phyloP scores from a whole-genome alignment of 2,797 vertebrate genomes.

The Spatula clypeata region DNA sequence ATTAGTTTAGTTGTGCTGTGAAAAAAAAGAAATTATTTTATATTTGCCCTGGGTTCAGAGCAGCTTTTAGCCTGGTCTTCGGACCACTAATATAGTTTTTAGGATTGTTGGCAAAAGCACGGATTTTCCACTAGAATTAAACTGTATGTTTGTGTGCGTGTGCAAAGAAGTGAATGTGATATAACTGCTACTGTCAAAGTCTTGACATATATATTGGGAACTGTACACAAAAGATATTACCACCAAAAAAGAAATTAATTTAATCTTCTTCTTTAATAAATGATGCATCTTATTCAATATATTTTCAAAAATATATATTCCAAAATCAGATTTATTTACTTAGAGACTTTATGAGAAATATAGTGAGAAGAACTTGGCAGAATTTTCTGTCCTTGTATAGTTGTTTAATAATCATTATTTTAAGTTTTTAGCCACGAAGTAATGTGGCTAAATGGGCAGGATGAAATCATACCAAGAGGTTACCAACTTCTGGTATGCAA shows the following conservation, averaged over 20 bases:
- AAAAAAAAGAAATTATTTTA: constrained; percentile 61
- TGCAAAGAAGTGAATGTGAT: neutral
- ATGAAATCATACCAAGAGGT: constrained; percentile 24
- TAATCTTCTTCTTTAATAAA: neutral
- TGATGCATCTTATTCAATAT: neutral
- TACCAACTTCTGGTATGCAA: neutral
- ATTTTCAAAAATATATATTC: neutral
- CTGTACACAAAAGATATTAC: constrained; percentile 5
- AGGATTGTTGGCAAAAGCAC: constrained; percentile 55
- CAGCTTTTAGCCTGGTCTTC: constrained; percentile 54
- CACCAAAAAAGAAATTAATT: constrained; percentile 30
- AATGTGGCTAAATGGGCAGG: neutral
- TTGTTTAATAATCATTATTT: neutral
- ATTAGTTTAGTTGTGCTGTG: constrained; percentile 58
- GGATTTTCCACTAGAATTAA: constrained; percentile 39
- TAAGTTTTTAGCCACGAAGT: constrained; percentile 52
- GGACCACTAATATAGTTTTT: constrained; percentile 49
- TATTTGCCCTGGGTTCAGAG: constrained; percentile 63
- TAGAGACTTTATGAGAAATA: neutral
- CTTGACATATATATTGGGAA: constrained; percentile 20
- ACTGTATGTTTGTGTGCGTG: neutral
- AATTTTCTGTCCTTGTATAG: constrained; percentile 42
- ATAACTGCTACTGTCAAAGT: constrained; percentile 16
- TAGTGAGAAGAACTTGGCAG: neutral
- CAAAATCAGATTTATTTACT: constrained; percentile 42